Percentiles rank a stretch among this genome's conserved stretches.
Evolutionary conservation across 2,113 vertebrate species (phyloP).

Genomic region (human): GRCh38 chr9:127940501-127941000

Average conservation of each 20-base stretch:
- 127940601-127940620: slow-evolving; percentile 78
- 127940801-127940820: background rate
- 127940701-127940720: slow-evolving; percentile 76
- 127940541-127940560: background rate
- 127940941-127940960: slow-evolving; percentile 85
- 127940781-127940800: background rate
- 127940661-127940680: slow-evolving; percentile 85
- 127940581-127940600: slow-evolving; percentile 74
- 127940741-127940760: slow-evolving; percentile 69
- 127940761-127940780: slow-evolving; percentile 58
- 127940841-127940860: slow-evolving; percentile 26
- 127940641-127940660: slow-evolving; percentile 84
- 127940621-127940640: slow-evolving; percentile 83
- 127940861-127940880: slow-evolving; percentile 38
- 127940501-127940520: background rate
- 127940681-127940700: slow-evolving; percentile 83
- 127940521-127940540: background rate
- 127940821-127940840: background rate
- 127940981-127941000: slow-evolving; percentile 81
- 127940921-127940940: slow-evolving; percentile 81
- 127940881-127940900: slow-evolving; percentile 71
- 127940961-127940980: slow-evolving; percentile 88
- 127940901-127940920: slow-evolving; percentile 83
- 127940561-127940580: slow-evolving; percentile 6
- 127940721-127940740: slow-evolving; percentile 77